Percentiles rank a stretch among this genome's conserved stretches.
Conservation (phyloP, 1,140 invertebrate genomes). For the Forficula auricularia region DNA sequence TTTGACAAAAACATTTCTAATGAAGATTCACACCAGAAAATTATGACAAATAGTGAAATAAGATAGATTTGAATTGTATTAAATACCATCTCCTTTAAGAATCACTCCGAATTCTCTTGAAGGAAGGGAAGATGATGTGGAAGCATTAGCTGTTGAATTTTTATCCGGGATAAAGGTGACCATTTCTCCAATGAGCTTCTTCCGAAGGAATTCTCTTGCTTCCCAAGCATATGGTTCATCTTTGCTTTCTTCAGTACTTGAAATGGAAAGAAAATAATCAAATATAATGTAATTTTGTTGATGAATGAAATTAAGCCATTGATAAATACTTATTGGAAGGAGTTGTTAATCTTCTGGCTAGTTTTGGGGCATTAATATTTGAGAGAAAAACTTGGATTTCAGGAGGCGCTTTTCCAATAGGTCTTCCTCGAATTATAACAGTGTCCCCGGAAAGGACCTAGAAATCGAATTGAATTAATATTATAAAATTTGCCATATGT, state of each 20-base stretch:
- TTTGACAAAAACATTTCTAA: no score
- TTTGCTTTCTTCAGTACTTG: slow-evolving; percentile 44
- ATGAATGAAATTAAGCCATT: background rate
- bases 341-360: slow-evolving; percentile 44
- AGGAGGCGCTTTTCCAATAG: slow-evolving; percentile 65
- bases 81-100: slow-evolving; percentile 60
- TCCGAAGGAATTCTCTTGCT: slow-evolving; percentile 80
- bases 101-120: slow-evolving; percentile 75
- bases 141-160: slow-evolving; percentile 37
- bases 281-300: slow-evolving; percentile 8
- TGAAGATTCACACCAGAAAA: no score
- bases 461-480: slow-evolving; percentile 15
- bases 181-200: slow-evolving; percentile 78
- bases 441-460: slow-evolving; percentile 82
- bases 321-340: background rate
- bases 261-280: slow-evolving; percentile 20
- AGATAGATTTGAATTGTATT: slow-evolving; percentile 18
- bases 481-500: slow-evolving; percentile 3
- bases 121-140: slow-evolving; percentile 30
- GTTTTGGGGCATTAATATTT: slow-evolving; percentile 78
- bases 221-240: slow-evolving; percentile 95
- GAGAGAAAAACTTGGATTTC: slow-evolving; percentile 81
- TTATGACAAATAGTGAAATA: slow-evolving; percentile 18
- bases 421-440: slow-evolving; percentile 64
- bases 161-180: slow-evolving; percentile 62